Evolutionary conservation across 2,888 invertebrate genomes (phyloP).

Genomic region (Ormyrus nitidulus): DNA sequence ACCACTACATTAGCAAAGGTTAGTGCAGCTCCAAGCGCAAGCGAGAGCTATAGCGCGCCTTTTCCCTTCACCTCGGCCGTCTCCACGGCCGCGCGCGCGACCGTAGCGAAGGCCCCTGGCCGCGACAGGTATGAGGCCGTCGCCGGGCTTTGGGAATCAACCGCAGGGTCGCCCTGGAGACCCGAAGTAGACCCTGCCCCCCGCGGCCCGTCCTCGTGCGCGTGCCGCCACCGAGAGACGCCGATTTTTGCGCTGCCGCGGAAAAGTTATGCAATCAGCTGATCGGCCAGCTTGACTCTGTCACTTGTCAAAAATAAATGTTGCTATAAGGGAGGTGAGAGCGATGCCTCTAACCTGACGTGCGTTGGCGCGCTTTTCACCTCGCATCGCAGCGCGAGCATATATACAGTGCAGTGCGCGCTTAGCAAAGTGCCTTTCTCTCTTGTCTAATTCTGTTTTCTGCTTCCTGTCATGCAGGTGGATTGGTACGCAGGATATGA

Average conservation of each 20-base stretch:
- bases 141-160: neutral
- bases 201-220: neutral
- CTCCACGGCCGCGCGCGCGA: constrained; percentile 5
- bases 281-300: constrained; percentile 69
- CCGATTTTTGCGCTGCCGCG: constrained; percentile 52
- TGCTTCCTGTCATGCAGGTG: constrained; percentile 67
- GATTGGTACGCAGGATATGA: constrained; percentile 76
- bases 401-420: constrained; percentile 11
- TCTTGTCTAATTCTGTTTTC: neutral
- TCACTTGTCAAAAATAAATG: constrained; percentile 75
- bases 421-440: neutral
- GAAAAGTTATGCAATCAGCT: constrained; percentile 76
- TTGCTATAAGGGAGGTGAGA: constrained; percentile 51
- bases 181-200: neutral
- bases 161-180: no score
- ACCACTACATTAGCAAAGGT: constrained; percentile 75
- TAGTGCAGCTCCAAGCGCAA: constrained; percentile 61
- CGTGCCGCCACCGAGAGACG: constrained; percentile 9
- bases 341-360: constrained; percentile 64
- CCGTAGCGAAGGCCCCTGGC: neutral
- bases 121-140: no score
- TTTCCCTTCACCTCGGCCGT: constrained; percentile 35
- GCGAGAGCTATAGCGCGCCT: constrained; percentile 17
- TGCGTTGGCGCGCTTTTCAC: constrained; percentile 56
- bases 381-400: neutral